phyloP scores from a whole-genome alignment of 2,888 invertebrate species.

The Coleophora deauratella region DNA sequence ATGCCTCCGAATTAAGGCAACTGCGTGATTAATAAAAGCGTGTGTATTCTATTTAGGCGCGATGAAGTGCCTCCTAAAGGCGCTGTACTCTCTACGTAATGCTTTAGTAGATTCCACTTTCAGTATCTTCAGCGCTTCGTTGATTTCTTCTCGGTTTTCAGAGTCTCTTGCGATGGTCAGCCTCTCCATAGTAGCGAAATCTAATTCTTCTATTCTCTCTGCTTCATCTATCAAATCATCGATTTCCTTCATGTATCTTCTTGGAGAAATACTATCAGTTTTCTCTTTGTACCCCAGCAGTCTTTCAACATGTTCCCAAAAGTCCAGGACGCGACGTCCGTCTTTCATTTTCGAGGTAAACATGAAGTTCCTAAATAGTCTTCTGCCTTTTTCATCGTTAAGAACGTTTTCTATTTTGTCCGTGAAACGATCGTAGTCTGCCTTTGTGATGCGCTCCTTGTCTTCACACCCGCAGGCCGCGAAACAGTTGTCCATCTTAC shows the following conservation, averaged over 20 bases:
- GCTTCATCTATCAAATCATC: constrained; percentile 51
- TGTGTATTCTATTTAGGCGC: constrained; percentile 24
- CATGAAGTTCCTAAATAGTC: constrained; percentile 63
- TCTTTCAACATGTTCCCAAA: constrained; percentile 58
- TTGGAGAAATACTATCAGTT: constrained; percentile 40
- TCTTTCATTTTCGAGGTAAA: constrained; percentile 51
- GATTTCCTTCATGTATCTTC: constrained; percentile 40
- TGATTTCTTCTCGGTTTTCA: constrained; percentile 46
- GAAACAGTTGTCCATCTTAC: constrained; percentile 65
- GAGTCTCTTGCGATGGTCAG: constrained; percentile 43
- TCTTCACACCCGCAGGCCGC: constrained; percentile 62
- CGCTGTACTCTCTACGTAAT: constrained; percentile 50
- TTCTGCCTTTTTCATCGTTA: constrained; percentile 58
- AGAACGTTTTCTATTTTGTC: constrained; percentile 69
- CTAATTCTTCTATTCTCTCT: constrained; percentile 56
- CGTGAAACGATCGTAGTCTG: constrained; percentile 66
- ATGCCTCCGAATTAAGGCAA: constrained; percentile 28
- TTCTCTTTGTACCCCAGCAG: constrained; percentile 44
- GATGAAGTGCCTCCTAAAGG: constrained; percentile 50
- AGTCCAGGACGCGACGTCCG: constrained; percentile 48
- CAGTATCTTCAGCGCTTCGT: constrained; percentile 42
- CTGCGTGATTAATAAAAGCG: constrained; percentile 5
- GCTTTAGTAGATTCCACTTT: constrained; percentile 57
- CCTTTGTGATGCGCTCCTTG: constrained; percentile 53
- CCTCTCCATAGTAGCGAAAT: constrained; percentile 58